phyloP scores from a whole-genome alignment of 1,140 invertebrate species.

The Adoxophyes honmai region DNA sequence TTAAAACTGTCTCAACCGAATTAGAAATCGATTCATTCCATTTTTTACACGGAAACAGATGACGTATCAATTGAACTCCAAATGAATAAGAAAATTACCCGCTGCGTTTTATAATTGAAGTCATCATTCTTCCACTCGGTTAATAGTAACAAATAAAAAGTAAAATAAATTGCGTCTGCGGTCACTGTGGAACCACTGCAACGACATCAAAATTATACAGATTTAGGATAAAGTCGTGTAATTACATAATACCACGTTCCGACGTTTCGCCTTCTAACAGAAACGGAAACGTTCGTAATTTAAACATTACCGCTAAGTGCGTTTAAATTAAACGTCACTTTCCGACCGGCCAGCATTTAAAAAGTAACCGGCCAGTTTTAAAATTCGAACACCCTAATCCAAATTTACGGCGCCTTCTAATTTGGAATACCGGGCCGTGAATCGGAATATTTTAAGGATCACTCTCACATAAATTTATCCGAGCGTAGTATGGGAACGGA shows the following conservation, averaged over 20 bases:
- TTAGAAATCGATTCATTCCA: conserved; percentile 3
- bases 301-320: conserved; percentile 14
- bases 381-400: conserved; percentile 6
- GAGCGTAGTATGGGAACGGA: conserved; percentile 11
- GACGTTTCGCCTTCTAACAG: not conserved
- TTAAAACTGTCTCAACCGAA: conserved; percentile 4
- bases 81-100: conserved; percentile 8
- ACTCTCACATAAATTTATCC: conserved; percentile 20
- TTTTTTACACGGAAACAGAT: conserved; percentile 5
- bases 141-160: not conserved
- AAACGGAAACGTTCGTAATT: conserved; percentile 10
- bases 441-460: conserved; percentile 14
- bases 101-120: conserved; percentile 13
- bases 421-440: conserved; percentile 6
- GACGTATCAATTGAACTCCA: conserved; percentile 9
- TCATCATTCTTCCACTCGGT: not conserved
- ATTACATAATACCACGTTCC: conserved; percentile 4
- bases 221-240: conserved; percentile 1
- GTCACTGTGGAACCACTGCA: not conserved
- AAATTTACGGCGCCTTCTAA: conserved; percentile 5
- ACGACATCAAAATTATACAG: conserved; percentile 8
- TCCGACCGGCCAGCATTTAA: not conserved
- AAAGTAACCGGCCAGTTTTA: not conserved
- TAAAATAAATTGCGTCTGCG: conserved; percentile 11
- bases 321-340: conserved; percentile 1